Evolutionary conservation across 2,797 vertebrate species (phyloP).

Genomic region (Gadopsis marmoratus): DNA sequence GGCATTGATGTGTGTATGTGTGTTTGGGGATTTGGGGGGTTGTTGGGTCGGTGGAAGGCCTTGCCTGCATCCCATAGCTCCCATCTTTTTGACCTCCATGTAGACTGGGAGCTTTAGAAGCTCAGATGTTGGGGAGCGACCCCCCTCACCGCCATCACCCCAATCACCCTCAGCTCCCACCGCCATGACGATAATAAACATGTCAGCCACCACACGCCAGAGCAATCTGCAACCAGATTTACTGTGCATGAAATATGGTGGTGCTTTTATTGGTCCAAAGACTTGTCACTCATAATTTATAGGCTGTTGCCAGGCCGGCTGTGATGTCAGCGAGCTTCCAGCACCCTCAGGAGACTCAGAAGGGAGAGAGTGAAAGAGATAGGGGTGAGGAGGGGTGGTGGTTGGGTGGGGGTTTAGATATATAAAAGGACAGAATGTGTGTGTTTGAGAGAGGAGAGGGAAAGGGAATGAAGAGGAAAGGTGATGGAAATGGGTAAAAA

Average conservation of each 20-base stretch:
- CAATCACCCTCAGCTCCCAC: constrained; percentile 85
- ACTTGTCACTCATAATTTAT: constrained; percentile 99
- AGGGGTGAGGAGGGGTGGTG: constrained; percentile 55
- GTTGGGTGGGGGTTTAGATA: constrained; percentile 47
- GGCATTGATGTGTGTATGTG: constrained; percentile 51
- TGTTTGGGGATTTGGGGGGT: constrained; percentile 60
- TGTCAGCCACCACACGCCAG: constrained; percentile 92
- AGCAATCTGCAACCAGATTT: constrained; percentile 98
- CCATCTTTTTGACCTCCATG: constrained; percentile 83
- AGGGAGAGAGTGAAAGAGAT: constrained; percentile 57
- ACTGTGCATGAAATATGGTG: constrained; percentile 98
- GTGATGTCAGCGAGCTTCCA: constrained; percentile 83
- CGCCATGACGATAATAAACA: constrained; percentile 94
- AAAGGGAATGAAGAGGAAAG: constrained; percentile 43
- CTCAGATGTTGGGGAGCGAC: constrained; percentile 88
- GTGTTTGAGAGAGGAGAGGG: constrained; percentile 18
- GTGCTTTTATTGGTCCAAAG: constrained; percentile 98
- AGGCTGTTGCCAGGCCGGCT: constrained; percentile 90
- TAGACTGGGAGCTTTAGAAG: constrained; percentile 85
- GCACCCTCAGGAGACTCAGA: constrained; percentile 74
- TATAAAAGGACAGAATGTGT: constrained; percentile 55
- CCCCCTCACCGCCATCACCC: constrained; percentile 41
- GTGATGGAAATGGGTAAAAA: constrained; percentile 59
- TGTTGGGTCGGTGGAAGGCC: constrained; percentile 45
- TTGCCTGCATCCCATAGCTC: constrained; percentile 65